A percentile compares a stretch with the other conserved stretches of the same genome.
Conservation (phyloP, 2,113 vertebrate genomes). For the Stegastes partitus region DNA sequence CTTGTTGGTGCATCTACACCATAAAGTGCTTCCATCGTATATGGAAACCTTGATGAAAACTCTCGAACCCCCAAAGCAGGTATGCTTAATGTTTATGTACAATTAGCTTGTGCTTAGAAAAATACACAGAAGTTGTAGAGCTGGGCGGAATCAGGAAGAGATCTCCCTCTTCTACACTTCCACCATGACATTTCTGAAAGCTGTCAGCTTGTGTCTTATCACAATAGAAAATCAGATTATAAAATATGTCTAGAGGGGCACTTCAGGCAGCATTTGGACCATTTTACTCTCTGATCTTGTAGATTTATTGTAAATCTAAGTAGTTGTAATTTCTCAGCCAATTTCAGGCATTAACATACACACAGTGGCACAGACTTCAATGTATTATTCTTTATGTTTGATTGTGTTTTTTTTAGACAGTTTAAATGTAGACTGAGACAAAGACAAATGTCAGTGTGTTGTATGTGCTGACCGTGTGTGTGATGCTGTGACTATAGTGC, state of each 20-base stretch:
- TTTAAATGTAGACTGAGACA: background rate
- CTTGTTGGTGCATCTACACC: slow-evolving; percentile 93
- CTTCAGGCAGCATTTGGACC: too few relatives aligned
- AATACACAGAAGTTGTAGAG: background rate
- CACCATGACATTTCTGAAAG: too few relatives aligned
- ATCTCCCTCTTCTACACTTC: background rate
- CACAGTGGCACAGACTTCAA: too few relatives aligned
- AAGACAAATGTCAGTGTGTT: background rate
- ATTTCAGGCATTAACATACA: too few relatives aligned
- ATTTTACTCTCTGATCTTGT: too few relatives aligned
- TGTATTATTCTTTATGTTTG: too few relatives aligned
- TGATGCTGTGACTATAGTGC: slow-evolving; percentile 81
- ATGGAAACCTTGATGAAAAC: slow-evolving; percentile 92
- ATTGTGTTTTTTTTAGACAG: background rate
- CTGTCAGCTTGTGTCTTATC: too few relatives aligned
- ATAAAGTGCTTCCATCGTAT: slow-evolving; percentile 89
- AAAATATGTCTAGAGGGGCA: too few relatives aligned
- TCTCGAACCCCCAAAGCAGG: slow-evolving; percentile 95
- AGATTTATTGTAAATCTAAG: too few relatives aligned
- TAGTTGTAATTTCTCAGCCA: too few relatives aligned
- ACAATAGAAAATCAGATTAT: too few relatives aligned
- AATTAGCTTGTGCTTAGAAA: background rate
- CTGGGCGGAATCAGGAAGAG: background rate
- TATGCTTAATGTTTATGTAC: slow-evolving; percentile 60
- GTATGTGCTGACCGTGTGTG: background rate